Base-by-base conservation (phyloP, 2,797 vertebrate genomes). In the Anolis apletophallus region DNA sequence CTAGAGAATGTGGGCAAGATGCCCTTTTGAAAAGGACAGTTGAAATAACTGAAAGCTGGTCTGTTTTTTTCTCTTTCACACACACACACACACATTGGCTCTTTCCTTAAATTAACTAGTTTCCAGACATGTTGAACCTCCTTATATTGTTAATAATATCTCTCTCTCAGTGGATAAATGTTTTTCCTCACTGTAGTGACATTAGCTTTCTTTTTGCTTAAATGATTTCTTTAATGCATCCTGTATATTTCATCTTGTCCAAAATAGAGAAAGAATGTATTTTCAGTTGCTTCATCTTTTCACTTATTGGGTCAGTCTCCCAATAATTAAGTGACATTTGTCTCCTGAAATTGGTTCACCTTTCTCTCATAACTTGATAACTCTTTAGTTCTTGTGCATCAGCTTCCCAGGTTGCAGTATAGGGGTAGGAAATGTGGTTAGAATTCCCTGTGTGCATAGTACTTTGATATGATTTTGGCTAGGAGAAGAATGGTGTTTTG, bases 41-140 rank as follows among this genome's bases (percentile, higher is more conserved):
- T 71, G 50, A 79, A 83, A 68, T 34, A 86, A 68, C 17, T 34
- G 55, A 67, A 71, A 26, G 8, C 69, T 73, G 29, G 34, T 61
- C 76, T 57, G 34, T 32, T 12, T 34, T 40, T 79, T 90, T 85
- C 89, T 34, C 80, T 32, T 12, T 12, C 75, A n/a, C 67, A 87
- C 72, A 68, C 5, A 77, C 40, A 40, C 40, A 40, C n/a, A n/a
- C n/a, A 29, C 83, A 73, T 81, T 52, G 64, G 2, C 83, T 64
- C 68, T 83, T 71, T 80, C n/a, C 0, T 73, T 26, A 13, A 64
- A 13, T 59, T 86, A 81, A n/a, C 34, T 87, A 61, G 1, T 57
- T 40, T 2, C 32, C 17, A 64, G 50, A 50, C 10, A 69, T 46
- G 13, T 74, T 81, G 54, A 67, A 26, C 16, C 55, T 81, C 9